These are phyloP conservation scores for Tylochromis polylepis DNA, from an alignment of 2,113 vertebrate species.

Conservation along the genomic window DNA sequence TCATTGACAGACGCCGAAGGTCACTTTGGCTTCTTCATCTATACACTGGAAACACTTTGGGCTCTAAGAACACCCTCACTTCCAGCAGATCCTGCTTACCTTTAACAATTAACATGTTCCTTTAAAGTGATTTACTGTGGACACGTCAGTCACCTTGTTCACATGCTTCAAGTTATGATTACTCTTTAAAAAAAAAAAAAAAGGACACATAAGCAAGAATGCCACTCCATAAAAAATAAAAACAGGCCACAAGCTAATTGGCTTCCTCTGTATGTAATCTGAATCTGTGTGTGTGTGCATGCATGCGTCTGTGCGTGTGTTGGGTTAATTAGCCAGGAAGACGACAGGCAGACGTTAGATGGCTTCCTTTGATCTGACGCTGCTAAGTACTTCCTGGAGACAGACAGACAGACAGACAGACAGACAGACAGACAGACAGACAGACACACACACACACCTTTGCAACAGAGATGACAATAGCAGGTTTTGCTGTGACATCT, in stretches of 20 bases:
- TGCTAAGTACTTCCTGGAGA: conserved; percentile 11
- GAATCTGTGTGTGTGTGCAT: neutral
- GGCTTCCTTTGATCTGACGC: conserved; percentile 46
- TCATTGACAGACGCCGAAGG: neutral
- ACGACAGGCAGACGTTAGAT: conserved; percentile 35
- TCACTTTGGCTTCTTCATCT: neutral
- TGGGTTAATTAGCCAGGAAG: conserved; percentile 42
- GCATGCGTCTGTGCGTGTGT: conserved; percentile 1
- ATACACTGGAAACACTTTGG: neutral
- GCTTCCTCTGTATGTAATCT: neutral
- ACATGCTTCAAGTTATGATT: neutral
- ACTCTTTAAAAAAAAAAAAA: neutral
- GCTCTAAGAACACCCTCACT: neutral
- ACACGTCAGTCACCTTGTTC: neutral
- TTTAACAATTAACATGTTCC: neutral
- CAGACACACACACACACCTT: neutral
- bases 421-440: no score
- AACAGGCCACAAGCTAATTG: conserved; percentile 30
- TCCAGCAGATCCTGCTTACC: fast-evolving
- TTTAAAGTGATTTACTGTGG: neutral
- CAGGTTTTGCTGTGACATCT: neutral
- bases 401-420: neutral
- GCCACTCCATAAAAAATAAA: neutral
- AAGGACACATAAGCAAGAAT: neutral
- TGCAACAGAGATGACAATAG: neutral